Conservation (phyloP, 1,140 invertebrate genomes). For the Hermetia illucens region DNA sequence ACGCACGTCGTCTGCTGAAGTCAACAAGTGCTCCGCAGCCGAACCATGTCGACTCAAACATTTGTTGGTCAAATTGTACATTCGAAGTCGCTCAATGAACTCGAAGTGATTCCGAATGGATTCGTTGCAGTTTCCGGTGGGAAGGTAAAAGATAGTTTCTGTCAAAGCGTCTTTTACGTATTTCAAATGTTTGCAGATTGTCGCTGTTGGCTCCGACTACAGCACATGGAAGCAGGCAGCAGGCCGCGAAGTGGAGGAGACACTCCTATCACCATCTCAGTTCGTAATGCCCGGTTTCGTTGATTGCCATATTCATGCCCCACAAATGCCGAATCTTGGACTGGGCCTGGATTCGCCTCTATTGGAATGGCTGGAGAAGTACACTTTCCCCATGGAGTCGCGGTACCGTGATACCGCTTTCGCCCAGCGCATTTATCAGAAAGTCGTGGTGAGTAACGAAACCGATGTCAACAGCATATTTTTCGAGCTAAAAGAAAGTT, state of each 20-base stretch:
- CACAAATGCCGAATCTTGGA: slow-evolving; percentile 73
- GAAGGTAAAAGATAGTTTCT: slow-evolving; percentile 11
- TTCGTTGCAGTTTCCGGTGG: slow-evolving; percentile 19
- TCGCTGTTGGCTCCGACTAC: slow-evolving; percentile 15
- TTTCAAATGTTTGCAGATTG: slow-evolving; percentile 12
- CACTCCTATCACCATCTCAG: slow-evolving; percentile 37
- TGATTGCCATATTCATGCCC: slow-evolving; percentile 80
- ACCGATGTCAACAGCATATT: too few species aligned
- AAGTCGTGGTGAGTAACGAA: slow-evolving; percentile 63
- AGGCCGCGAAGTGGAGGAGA: slow-evolving; percentile 10
- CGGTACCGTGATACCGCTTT: slow-evolving; percentile 54
- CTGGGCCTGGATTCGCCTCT: slow-evolving; percentile 63
- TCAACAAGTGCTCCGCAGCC: too few species aligned
- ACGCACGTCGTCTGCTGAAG: too few species aligned
- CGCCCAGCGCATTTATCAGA: slow-evolving; percentile 54
- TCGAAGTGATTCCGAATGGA: slow-evolving; percentile 18
- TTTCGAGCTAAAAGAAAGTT: too few species aligned
- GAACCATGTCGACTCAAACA: too few species aligned
- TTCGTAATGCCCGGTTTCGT: slow-evolving; percentile 78
- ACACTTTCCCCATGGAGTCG: slow-evolving; percentile 74
- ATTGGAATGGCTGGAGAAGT: slow-evolving; percentile 71
- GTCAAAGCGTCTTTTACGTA: neutral
- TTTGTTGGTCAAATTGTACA: slow-evolving; percentile 22
- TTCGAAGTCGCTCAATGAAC: slow-evolving; percentile 21
- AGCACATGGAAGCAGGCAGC: slow-evolving; percentile 3